Evolutionary conservation across 2,888 invertebrate genomes (phyloP), one percentile per base, ranked within the genome.

Genomic region (Coronaproctus castanopsis): DNA sequence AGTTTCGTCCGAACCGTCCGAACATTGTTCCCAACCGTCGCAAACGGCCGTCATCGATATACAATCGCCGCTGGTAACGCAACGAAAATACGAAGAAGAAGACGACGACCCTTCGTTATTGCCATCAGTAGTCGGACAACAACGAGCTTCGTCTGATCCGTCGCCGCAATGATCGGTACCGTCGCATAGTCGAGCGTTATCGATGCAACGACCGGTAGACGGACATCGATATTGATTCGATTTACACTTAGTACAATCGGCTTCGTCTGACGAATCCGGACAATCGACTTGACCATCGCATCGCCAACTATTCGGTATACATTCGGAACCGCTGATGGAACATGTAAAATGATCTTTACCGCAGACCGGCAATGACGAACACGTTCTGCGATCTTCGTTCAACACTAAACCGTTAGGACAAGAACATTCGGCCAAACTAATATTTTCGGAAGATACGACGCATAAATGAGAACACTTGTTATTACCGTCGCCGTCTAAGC

Each of bases 241-340:
- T 58, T 77, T 73, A 71, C 89, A 89, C n/a, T 78, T 77, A 2
- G 24, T 14, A 72, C 83, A 80, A 64, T 81, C 77, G 59, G 82
- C 74, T 73, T 87, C 87, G 71, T 91, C 91, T 14, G 86, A 84
- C 57, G 83, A 84, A 71, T 88, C 87, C 1, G 80, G 77, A 71
- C 90, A 91, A 71, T 91, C 90, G 57, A 77, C 76, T 67, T 85
- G 84, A 0, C 86, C 85, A 71, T 91, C 90, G 69, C 86, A 87
- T 24, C 79, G 75, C 84, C 84, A 85, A 0, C 77, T 74, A 0
- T 76, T 75, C 0, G 84, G 83, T 63, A 85, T 82, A 66, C 84
- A 84, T 64, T 83, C 81, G 61, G 79, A 78, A 59, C 74, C 75
- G 53, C 75, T 76, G 3, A 73, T 71, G 50, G 77, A 76, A 67